phyloP scores from a whole-genome alignment of 2,888 invertebrate species.

The Parascotia fuliginaria region DNA sequence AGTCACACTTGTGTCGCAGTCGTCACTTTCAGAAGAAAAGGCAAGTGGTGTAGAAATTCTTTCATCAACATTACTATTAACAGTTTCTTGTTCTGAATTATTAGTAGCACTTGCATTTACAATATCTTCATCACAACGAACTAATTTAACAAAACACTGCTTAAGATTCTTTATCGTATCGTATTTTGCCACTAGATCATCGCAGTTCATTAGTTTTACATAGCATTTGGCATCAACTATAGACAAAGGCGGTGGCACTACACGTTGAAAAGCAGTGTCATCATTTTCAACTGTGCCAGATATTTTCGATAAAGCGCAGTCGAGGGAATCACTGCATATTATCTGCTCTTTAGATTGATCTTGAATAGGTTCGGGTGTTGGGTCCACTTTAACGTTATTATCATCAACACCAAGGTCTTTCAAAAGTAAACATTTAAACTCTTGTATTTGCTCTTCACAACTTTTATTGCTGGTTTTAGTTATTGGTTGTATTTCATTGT shows the following conservation, averaged over 20 bases:
- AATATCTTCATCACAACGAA: conserved; percentile 53
- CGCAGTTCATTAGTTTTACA: conserved; percentile 59
- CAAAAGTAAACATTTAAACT: conserved; percentile 52
- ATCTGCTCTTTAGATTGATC: conserved; percentile 3
- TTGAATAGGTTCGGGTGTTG: not conserved
- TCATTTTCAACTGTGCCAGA: not conserved
- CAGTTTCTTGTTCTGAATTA: not conserved
- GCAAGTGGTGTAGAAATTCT: not conserved
- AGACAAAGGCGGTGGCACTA: not conserved
- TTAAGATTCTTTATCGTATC: conserved; percentile 44
- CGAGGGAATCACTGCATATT: not conserved
- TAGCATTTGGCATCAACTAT: conserved; percentile 37
- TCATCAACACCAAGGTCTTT: conserved; percentile 51
- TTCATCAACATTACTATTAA: not conserved
- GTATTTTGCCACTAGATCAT: conserved; percentile 53
- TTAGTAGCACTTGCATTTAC: not conserved
- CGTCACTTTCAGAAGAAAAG: conserved; percentile 3
- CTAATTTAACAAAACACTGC: conserved; percentile 54
- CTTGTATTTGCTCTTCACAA: conserved; percentile 41
- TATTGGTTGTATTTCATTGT: conserved; percentile 1
- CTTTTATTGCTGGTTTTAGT: not conserved
- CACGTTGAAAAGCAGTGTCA: not conserved
- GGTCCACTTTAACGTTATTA: not conserved
- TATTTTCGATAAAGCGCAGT: not conserved
- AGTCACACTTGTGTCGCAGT: not conserved